Conservation (phyloP, 1,140 invertebrate genomes). For the Manduca sexta region DNA sequence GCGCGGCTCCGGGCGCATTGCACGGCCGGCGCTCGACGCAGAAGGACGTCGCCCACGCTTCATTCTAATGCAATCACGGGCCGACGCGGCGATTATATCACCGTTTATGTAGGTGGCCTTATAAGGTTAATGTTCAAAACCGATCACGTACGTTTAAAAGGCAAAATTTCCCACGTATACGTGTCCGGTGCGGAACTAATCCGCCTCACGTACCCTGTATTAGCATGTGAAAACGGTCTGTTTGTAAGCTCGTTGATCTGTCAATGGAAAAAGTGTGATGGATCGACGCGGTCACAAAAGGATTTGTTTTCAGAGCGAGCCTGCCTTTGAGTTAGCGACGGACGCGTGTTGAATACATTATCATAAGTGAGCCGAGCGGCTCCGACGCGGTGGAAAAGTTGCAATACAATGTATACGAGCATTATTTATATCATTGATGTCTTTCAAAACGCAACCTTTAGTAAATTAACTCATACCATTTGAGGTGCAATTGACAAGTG, state of each 20-base stretch:
- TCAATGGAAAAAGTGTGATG: conserved; percentile 69
- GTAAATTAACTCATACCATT: conserved; percentile 4
- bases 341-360: conserved; percentile 53
- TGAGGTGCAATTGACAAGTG: not conserved
- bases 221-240: conserved; percentile 70
- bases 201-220: conserved; percentile 58
- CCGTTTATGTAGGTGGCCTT: conserved; percentile 66
- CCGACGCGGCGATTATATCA: conserved; percentile 61
- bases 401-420: conserved; percentile 1
- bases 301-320: conserved; percentile 67
- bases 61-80: conserved; percentile 35
- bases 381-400: conserved; percentile 6
- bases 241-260: conserved; percentile 57
- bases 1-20: conserved; percentile 11
- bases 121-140: conserved; percentile 65
- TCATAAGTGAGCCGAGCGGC: conserved; percentile 1
- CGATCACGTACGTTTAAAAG: conserved; percentile 2
- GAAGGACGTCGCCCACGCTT: conserved; percentile 59
- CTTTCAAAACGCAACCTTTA: conserved; percentile 4
- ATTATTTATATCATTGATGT: conserved; percentile 2
- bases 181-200: conserved; percentile 49
- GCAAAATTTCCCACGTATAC: conserved; percentile 51
- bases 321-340: conserved; percentile 46
- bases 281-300: conserved; percentile 48
- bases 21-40: conserved; percentile 18